Conservation (phyloP, 2,888 invertebrate species). For the Drosophila formosana region DNA sequence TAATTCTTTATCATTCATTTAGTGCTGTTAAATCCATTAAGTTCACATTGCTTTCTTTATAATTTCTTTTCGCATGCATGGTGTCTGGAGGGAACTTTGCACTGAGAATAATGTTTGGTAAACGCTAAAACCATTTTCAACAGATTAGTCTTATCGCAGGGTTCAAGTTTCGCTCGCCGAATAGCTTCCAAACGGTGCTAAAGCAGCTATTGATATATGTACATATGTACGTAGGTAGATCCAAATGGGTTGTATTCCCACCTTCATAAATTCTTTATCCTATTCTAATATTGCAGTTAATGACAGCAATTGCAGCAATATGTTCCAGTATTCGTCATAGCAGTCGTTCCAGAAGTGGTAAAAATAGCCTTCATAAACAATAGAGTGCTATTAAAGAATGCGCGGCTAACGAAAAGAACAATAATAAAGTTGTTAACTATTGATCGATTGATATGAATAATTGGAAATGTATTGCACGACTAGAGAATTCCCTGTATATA, state of each 20-base stretch:
- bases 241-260: not conserved
- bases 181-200: slow-evolving; percentile 28
- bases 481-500: not conserved
- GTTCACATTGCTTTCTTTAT: not conserved
- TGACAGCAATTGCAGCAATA: slow-evolving; percentile 40
- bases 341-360: slow-evolving; percentile 2
- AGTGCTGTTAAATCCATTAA: not conserved
- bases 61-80: not conserved
- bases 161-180: slow-evolving; percentile 50
- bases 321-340: slow-evolving; percentile 7
- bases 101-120: slow-evolving; percentile 21
- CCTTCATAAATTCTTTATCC: not conserved
- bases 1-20: not conserved
- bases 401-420: slow-evolving; percentile 10
- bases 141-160: slow-evolving; percentile 51
- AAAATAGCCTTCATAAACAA: slow-evolving; percentile 16
- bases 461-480: not conserved
- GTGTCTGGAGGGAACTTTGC: slow-evolving; percentile 34
- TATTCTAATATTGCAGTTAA: slow-evolving; percentile 3
- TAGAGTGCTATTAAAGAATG: slow-evolving; percentile 7
- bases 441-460: slow-evolving; percentile 34
- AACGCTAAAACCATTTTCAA: slow-evolving; percentile 26
- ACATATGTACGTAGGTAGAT: not conserved
- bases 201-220: slow-evolving; percentile 36
- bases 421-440: slow-evolving; percentile 24